Evolutionary conservation across 1,140 invertebrate genomes (phyloP).

Genomic region (Pseudomyrmex cubaensis): DNA sequence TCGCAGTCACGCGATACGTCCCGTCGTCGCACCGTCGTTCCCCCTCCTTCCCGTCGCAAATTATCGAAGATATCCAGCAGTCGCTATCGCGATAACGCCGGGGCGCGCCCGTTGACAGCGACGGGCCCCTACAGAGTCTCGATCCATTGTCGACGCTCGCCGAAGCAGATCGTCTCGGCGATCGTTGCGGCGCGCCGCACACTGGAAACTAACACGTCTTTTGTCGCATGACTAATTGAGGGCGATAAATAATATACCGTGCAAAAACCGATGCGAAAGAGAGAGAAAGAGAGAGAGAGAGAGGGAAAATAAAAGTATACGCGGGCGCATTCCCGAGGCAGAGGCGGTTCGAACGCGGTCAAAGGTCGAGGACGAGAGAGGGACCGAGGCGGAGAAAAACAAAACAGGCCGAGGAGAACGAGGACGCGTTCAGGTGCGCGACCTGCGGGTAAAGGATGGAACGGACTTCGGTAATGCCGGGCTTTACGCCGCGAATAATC

Average conservation of each 20-base stretch:
- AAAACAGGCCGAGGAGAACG: constrained; percentile 26
- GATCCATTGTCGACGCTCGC: constrained; percentile 65
- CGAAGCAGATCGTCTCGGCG: constrained; percentile 69
- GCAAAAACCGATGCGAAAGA: constrained; percentile 59
- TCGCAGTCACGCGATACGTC: constrained; percentile 27
- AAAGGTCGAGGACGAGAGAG: constrained; percentile 69
- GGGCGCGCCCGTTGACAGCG: constrained; percentile 54
- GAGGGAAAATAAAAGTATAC: neutral
- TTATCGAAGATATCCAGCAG: constrained; percentile 65
- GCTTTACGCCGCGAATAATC: constrained; percentile 74
- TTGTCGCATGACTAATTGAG: constrained; percentile 76
- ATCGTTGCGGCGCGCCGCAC: constrained; percentile 21
- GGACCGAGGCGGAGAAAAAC: constrained; percentile 27
- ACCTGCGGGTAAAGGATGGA: constrained; percentile 64
- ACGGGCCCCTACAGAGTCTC: neutral
- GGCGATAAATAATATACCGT: constrained; percentile 67
- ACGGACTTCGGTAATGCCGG: constrained; percentile 68
- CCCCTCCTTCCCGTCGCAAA: constrained; percentile 26
- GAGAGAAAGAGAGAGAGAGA: no score
- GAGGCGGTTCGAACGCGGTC: constrained; percentile 60
- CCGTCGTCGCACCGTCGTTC: neutral
- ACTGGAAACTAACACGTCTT: constrained; percentile 69
- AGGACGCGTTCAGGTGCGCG: constrained; percentile 71
- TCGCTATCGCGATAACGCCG: constrained; percentile 64
- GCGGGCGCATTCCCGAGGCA: constrained; percentile 27